These are phyloP conservation scores for Leptopilina drosophilae DNA, from an alignment of 2,888 invertebrate genomes.

Conservation along the genomic window DNA sequence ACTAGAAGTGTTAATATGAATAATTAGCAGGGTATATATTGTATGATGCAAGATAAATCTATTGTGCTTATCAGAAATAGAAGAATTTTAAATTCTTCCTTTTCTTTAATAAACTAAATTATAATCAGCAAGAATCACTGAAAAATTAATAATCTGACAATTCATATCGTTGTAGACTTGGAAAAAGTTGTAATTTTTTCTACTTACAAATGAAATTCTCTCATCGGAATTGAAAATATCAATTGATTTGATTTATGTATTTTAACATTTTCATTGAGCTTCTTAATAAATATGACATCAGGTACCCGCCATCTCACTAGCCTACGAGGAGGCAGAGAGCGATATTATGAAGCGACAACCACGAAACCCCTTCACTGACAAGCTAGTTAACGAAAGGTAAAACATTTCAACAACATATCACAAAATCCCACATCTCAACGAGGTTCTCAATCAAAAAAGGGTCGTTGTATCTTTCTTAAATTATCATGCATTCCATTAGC, in stretches of 20 bases:
- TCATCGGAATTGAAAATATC: slow-evolving; percentile 54
- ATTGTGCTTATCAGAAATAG: no score
- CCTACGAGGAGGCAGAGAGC: slow-evolving; percentile 91
- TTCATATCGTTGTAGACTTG: neutral
- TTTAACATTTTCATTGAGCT: slow-evolving; percentile 71
- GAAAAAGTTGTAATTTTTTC: neutral
- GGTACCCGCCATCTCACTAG: slow-evolving; percentile 91
- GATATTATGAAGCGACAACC: slow-evolving; percentile 93
- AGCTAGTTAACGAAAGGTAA: slow-evolving; percentile 89
- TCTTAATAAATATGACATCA: slow-evolving; percentile 75
- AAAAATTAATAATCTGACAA: neutral
- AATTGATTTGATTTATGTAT: slow-evolving; percentile 59
- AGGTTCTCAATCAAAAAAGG: slow-evolving; percentile 54
- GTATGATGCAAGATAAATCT: no score
- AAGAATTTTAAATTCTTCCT: neutral
- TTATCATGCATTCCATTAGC: neutral
- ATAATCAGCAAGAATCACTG: neutral
- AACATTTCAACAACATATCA: slow-evolving; percentile 66
- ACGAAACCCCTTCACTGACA: slow-evolving; percentile 89
- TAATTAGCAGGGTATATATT: no score
- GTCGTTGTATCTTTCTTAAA: slow-evolving; percentile 30
- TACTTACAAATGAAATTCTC: slow-evolving; percentile 52
- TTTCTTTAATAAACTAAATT: neutral
- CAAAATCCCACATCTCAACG: slow-evolving; percentile 52
- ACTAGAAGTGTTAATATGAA: no score